Evolutionary conservation across 1,140 invertebrate species (phyloP), one percentile per base, ranked within the genome.

Genomic region (Drosophila parabipectinata): DNA sequence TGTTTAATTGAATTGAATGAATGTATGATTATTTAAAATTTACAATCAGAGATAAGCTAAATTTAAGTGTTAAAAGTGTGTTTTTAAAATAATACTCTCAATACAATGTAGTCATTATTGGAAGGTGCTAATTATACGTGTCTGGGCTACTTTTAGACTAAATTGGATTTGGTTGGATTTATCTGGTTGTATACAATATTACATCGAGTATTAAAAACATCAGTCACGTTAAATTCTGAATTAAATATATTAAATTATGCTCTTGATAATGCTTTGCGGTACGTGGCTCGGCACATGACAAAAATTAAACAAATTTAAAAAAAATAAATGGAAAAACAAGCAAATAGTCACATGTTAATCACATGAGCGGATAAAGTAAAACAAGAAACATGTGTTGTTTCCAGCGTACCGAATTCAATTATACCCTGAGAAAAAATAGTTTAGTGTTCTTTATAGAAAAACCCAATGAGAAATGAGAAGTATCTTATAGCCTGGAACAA

Each of bases 311-410:
- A 66, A 69, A 30, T 44, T 15, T 32, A 28, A 37, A 30, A 14
- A 50, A 64, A 69, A 69, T 39, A 68, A 68, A 21, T 30, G 9
- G 12, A 39, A 34, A 45, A 64, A n/a, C 24, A 57, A 45, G 34
- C 53, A 76, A 51, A 57, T 50, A 50, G 63, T 68, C 62, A 76
- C 41, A 76, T 47, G 60, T 74, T 57, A 53, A 72, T 60, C 72
- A 76, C 72, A 76, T 76, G 72, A 67, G 34, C 37, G 41, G 55
- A 37, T 52, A 52, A 54, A 72, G 47, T 45, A 32, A 60, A 72
- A 72, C 44, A 71, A 72, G 32, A 47, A 45, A 52, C 24, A 71
- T 32, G 45, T 66, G 47, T n/a, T 44, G 41, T 18, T 44, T 14
- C 51, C 32, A 52, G 44, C 21, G 8, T 51, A 26, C 5, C 26